Evolutionary conservation across 2,797 vertebrate species (phyloP).

Genomic region (Ctenopoma kingsleyae): DNA sequence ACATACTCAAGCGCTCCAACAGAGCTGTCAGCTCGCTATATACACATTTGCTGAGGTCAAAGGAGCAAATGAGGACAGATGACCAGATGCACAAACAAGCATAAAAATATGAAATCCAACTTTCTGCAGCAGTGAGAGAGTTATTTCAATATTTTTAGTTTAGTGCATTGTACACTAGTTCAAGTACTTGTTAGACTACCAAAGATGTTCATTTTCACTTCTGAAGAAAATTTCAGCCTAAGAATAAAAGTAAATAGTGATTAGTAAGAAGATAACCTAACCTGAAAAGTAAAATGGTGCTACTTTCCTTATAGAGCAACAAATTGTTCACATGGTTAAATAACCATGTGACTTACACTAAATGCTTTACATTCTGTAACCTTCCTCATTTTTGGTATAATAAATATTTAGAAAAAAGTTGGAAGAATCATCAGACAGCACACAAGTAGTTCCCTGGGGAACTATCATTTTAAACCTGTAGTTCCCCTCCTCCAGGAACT

Average conservation of each 20-base stretch:
- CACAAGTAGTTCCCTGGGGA: neutral
- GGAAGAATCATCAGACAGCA: neutral
- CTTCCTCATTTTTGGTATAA: neutral
- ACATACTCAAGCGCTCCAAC: conserved; percentile 16
- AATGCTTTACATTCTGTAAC: neutral
- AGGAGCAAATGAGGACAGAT: conserved; percentile 25
- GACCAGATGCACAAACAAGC: neutral
- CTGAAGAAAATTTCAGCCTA: neutral
- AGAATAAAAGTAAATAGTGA: neutral
- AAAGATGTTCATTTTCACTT: neutral
- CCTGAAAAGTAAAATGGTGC: neutral
- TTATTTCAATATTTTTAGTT: neutral
- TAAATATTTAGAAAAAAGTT: neutral
- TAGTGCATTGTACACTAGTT: neutral
- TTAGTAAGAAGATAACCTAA: too few relatives aligned
- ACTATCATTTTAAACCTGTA: neutral
- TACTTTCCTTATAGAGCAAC: neutral
- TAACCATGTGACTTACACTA: neutral
- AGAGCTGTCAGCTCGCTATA: conserved; percentile 15
- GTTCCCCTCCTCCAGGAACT: neutral
- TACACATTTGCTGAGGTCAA: conserved; percentile 26
- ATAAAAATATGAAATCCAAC: neutral
- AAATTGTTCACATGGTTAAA: too few relatives aligned
- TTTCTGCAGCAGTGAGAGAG: neutral
- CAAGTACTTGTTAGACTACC: neutral